These are phyloP conservation scores for Eristalis arbustorum DNA, from an alignment of 2,888 invertebrate genomes.

Conservation along the genomic window DNA sequence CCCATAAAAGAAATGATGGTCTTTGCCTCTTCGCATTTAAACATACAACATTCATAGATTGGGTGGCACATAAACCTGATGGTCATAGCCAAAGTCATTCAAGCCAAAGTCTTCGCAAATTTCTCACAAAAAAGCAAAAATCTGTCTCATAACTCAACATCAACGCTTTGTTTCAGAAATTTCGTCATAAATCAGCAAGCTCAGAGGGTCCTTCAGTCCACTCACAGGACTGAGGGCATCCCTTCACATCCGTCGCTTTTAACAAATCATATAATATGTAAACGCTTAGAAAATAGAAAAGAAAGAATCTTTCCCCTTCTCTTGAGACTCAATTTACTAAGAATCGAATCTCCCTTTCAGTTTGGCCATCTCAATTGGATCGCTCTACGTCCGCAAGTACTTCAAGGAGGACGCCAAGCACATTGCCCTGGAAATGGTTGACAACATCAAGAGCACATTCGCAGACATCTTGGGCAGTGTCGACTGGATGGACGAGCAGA, in stretches of 20 bases:
- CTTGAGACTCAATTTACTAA: not conserved
- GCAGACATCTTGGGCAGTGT: conserved; percentile 88
- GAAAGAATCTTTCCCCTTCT: not conserved
- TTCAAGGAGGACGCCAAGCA: conserved; percentile 92
- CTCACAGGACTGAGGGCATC: not conserved
- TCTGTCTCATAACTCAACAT: not conserved
- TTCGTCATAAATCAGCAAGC: not conserved
- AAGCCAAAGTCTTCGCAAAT: not conserved
- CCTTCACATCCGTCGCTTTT: not conserved
- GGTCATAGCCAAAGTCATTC: not conserved
- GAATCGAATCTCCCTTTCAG: conserved; percentile 77
- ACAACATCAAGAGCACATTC: conserved; percentile 91
- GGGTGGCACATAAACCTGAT: not conserved
- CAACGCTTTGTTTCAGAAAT: not conserved
- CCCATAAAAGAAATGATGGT: not conserved
- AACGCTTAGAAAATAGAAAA: not conserved
- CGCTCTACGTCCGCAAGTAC: conserved; percentile 92
- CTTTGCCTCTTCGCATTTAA: not conserved
- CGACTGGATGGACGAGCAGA: conserved; percentile 96
- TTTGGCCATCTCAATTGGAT: conserved; percentile 88
- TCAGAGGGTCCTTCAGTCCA: not conserved
- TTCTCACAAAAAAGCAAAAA: not conserved
- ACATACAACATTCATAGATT: not conserved
- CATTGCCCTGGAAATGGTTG: conserved; percentile 93
- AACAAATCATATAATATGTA: conserved; percentile 3